Evolutionary conservation across 2,888 invertebrate species (phyloP).

Genomic region (Zygothrica quintamaculata): DNA sequence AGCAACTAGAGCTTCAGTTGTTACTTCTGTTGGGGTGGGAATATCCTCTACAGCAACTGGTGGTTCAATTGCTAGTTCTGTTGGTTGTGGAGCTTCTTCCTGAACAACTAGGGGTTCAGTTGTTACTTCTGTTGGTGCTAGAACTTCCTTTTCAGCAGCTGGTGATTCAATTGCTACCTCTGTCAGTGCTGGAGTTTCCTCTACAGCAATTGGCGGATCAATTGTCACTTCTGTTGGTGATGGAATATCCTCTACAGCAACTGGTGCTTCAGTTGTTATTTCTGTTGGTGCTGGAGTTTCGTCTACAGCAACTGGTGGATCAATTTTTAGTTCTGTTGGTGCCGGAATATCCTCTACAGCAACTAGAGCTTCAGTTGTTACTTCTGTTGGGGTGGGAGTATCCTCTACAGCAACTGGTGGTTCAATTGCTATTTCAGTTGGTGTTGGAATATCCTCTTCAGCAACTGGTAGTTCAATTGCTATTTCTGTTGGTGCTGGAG

Average conservation of each 20-base stretch:
- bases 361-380: neutral
- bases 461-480: neutral
- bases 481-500: neutral
- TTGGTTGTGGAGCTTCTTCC: neutral
- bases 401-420: slow-evolving; percentile 9
- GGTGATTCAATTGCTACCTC: neutral
- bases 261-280: neutral
- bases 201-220: neutral
- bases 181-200: neutral
- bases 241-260: neutral
- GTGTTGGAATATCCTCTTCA: neutral
- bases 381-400: neutral
- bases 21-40: neutral
- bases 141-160: neutral
- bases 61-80: neutral
- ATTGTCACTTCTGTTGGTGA: neutral
- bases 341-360: neutral
- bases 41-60: slow-evolving; percentile 5
- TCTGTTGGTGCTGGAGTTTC: slow-evolving; percentile 1
- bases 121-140: no score
- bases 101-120: neutral
- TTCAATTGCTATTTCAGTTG: neutral
- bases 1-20: neutral
- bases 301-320: neutral
- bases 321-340: neutral